These are phyloP conservation scores for Anseranas semipalmata DNA, from an alignment of 2,113 vertebrate species.

Conservation along the genomic window DNA sequence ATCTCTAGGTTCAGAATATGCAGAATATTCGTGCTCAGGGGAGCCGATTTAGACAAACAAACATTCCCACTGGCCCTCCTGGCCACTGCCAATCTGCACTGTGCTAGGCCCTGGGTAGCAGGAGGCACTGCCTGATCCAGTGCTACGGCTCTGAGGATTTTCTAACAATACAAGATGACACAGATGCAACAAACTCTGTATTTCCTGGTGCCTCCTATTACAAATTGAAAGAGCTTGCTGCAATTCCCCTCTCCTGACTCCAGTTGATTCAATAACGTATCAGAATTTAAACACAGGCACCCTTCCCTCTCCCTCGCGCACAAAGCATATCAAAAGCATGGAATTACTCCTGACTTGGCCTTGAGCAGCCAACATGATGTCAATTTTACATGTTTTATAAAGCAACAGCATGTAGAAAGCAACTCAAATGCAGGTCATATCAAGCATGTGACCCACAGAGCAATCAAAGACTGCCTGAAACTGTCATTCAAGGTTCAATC, in stretches of 20 bases:
- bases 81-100: not conserved
- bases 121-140: not conserved
- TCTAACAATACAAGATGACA: not conserved
- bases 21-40: not conserved
- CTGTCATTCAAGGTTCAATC: constrained; percentile 70
- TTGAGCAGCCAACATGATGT: constrained; percentile 54
- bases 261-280: constrained; percentile 22
- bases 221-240: constrained; percentile 32
- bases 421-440: constrained; percentile 69
- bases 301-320: constrained; percentile 3
- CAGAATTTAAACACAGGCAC: constrained; percentile 48
- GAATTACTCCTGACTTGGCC: constrained; percentile 47
- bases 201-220: not conserved
- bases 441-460: constrained; percentile 57
- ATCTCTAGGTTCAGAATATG: not conserved
- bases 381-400: constrained; percentile 64
- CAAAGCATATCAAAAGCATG: constrained; percentile 7
- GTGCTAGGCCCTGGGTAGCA: not conserved
- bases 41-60: not conserved
- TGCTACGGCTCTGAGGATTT: not conserved
- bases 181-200: not conserved
- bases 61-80: not conserved
- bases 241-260: constrained; percentile 53
- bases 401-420: constrained; percentile 57
- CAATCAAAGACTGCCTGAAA: constrained; percentile 71